Conservation (phyloP, 2,888 invertebrate species). For the Magallana nippona region DNA sequence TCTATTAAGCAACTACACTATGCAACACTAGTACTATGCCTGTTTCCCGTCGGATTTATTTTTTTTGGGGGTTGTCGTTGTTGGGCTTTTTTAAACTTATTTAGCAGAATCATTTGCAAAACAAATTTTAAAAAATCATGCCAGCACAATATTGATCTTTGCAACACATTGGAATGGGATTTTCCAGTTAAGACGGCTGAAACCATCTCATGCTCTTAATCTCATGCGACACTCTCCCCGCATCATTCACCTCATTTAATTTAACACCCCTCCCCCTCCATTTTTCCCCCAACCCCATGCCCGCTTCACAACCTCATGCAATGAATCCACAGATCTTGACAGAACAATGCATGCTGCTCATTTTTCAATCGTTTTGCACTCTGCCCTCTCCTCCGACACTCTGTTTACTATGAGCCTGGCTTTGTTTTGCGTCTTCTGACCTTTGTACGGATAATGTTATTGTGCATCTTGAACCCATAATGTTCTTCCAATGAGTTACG, state of each 20-base stretch:
- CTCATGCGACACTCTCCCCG: background rate
- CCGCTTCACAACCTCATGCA: conserved; percentile 2
- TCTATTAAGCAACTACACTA: too few species aligned
- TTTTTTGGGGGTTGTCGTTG: too few species aligned
- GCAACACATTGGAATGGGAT: background rate
- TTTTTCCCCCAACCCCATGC: background rate
- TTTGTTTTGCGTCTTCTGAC: conserved; percentile 3
- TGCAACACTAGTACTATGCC: too few species aligned
- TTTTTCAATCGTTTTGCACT: conserved; percentile 16
- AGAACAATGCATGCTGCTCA: conserved; percentile 13
- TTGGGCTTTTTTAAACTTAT: too few species aligned
- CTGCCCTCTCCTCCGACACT: background rate
- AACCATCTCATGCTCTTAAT: background rate
- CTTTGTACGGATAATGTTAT: background rate
- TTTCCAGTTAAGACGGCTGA: background rate
- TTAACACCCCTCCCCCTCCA: background rate
- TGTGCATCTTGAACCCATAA: conserved; percentile 16
- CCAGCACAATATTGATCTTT: background rate
- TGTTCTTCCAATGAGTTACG: background rate
- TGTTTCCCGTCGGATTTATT: too few species aligned
- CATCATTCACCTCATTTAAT: background rate
- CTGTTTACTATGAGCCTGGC: background rate
- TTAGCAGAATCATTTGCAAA: background rate
- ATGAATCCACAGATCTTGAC: background rate
- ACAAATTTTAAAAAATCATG: background rate